Conservation (phyloP, 2,113 vertebrate species). For the Proterorhinus semilunaris region DNA sequence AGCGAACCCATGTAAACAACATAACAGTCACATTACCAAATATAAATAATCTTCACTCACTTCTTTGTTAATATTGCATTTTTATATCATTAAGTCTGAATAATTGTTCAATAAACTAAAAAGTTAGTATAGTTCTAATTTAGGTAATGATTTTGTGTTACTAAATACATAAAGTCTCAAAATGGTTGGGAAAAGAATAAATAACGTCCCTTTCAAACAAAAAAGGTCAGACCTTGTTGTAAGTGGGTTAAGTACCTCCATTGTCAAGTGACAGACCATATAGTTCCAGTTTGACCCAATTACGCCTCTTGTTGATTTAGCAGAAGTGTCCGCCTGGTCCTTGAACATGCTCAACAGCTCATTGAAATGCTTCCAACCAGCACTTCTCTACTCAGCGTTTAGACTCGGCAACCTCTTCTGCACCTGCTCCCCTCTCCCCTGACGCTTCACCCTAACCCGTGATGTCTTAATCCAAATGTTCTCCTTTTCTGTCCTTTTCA, state of each 20-base stretch:
- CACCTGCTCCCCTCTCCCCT: constrained; percentile 18
- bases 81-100: too few species aligned
- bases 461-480: not conserved
- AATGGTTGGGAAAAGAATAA: not conserved
- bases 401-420: constrained; percentile 1
- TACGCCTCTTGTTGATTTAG: not conserved
- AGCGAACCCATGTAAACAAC: too few species aligned
- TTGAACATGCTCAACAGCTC: not conserved
- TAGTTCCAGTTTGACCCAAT: not conserved
- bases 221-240: not conserved
- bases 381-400: constrained; percentile 6
- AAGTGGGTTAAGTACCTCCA: not conserved
- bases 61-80: too few species aligned
- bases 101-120: too few species aligned
- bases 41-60: too few species aligned
- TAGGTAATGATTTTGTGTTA: too few species aligned
- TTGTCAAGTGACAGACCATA: too few species aligned
- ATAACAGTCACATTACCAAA: too few species aligned
- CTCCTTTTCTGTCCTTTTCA: not conserved
- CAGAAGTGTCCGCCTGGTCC: not conserved
- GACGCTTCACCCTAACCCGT: constrained; percentile 3
- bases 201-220: too few species aligned
- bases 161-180: too few species aligned
- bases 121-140: too few species aligned
- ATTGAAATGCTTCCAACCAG: not conserved